Conservation (phyloP, 2,797 vertebrate species). For the Halcyon smyrnensis region DNA sequence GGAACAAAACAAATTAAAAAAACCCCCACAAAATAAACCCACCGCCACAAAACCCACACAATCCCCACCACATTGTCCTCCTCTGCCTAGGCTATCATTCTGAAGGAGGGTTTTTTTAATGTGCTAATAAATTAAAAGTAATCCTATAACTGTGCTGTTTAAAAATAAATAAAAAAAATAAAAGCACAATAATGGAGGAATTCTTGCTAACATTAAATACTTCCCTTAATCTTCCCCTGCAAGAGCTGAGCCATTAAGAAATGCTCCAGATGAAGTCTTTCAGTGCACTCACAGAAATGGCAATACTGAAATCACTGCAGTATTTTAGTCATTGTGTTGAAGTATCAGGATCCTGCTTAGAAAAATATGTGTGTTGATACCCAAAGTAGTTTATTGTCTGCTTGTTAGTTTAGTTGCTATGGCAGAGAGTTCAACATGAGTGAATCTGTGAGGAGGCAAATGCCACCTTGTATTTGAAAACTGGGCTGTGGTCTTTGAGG, state of each 20-base stretch:
- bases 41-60: too few species aligned
- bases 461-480: neutral
- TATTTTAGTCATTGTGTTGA: conserved; percentile 15
- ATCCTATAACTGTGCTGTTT: neutral
- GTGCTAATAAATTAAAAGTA: neutral
- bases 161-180: neutral
- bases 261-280: neutral
- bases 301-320: neutral
- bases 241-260: conserved; percentile 16
- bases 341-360: neutral
- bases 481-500: neutral
- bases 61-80: neutral
- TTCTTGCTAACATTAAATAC: neutral
- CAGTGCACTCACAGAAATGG: neutral
- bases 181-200: neutral
- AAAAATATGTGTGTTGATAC: neutral
- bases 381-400: neutral
- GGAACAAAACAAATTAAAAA: too few species aligned
- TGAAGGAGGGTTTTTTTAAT: neutral
- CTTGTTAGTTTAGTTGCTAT: neutral
- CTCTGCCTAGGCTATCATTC: neutral
- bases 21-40: neutral
- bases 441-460: neutral
- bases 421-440: neutral
- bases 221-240: neutral